Percentiles rank a stretch among this genome's conserved stretches.
These are phyloP conservation scores for Bathynomus jamesi DNA, from an alignment of 1,140 invertebrate species.

Conservation along the genomic window DNA sequence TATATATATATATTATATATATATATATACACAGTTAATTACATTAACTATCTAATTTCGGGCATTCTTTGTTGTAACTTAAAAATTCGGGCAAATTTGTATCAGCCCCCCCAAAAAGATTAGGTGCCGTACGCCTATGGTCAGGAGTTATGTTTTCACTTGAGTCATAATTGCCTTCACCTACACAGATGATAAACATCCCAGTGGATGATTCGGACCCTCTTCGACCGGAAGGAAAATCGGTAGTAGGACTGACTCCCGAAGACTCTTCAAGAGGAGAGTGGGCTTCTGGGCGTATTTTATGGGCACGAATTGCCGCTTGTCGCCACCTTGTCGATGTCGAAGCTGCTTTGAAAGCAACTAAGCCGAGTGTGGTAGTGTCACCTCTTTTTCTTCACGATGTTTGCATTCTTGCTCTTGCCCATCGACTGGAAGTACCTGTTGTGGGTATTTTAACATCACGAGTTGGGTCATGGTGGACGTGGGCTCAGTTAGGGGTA, in stretches of 20 bases:
- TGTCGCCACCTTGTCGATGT: background rate
- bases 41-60: background rate
- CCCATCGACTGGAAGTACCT: background rate
- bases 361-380: background rate
- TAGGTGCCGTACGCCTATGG: no score
- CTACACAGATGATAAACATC: conserved; percentile 7
- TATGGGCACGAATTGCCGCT: conserved; percentile 4
- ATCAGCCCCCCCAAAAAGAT: no score
- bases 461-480: conserved; percentile 22
- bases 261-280: conserved; percentile 10
- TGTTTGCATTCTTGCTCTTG: conserved; percentile 9
- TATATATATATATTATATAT: no score
- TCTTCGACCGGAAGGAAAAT: conserved; percentile 3
- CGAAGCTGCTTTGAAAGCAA: background rate
- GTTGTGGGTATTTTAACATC: conserved; percentile 19
- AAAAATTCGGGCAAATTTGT: no score
- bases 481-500: conserved; percentile 16
- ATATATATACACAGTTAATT: background rate
- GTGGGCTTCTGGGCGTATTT: conserved; percentile 15
- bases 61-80: no score
- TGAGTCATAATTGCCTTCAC: no score
- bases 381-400: conserved; percentile 21
- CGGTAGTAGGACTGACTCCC: conserved; percentile 3
- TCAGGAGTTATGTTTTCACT: no score
- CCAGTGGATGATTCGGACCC: conserved; percentile 5